phyloP scores from a whole-genome alignment of 92 coral and sea anemone species.

The Phenganax stokvisi region DNA sequence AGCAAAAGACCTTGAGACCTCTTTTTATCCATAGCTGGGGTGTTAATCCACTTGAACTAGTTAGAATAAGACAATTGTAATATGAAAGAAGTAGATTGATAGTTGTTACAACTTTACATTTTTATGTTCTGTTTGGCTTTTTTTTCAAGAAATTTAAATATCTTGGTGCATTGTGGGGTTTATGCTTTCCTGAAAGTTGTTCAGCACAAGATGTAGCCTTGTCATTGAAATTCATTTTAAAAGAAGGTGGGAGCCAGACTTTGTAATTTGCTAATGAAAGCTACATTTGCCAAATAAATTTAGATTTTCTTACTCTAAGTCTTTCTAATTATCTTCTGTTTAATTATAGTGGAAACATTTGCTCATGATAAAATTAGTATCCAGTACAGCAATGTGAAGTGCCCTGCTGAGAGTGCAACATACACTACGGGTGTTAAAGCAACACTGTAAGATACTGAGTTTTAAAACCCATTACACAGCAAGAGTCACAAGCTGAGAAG shows the following conservation, averaged over 20 bases:
- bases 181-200: slow-evolving; percentile 32
- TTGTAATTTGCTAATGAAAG: background rate
- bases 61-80: too few species aligned
- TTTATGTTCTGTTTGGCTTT: background rate
- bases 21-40: too few species aligned
- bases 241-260: background rate
- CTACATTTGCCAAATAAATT: too few species aligned
- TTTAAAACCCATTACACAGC: too few species aligned
- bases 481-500: too few species aligned
- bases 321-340: background rate
- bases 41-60: too few species aligned
- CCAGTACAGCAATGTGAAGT: background rate
- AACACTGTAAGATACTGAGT: background rate
- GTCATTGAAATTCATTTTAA: background rate
- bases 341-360: background rate
- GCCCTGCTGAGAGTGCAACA: background rate
- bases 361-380: background rate
- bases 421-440: slow-evolving; percentile 13
- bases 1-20: too few species aligned
- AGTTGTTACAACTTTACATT: background rate
- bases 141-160: background rate
- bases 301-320: background rate
- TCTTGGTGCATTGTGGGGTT: slow-evolving; percentile 1
- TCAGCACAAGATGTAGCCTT: background rate
- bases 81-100: too few species aligned